Evolutionary conservation across 1,140 invertebrate species (phyloP).

Genomic region (Neuroterus valhalla): DNA sequence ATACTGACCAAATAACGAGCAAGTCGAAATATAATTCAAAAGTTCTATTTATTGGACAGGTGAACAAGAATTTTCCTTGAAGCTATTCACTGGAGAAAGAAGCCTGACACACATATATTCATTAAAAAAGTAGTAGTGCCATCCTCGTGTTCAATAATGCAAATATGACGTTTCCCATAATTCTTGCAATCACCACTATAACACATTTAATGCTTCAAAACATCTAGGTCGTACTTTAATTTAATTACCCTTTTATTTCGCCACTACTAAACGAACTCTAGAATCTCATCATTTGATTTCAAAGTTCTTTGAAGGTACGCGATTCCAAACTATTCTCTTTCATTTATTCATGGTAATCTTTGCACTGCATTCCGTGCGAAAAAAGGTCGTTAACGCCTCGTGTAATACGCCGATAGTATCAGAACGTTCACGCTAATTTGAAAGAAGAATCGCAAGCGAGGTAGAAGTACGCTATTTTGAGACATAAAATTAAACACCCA

Average conservation of each 20-base stretch:
- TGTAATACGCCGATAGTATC: conserved; percentile 25
- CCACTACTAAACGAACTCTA: background rate
- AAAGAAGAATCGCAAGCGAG: background rate
- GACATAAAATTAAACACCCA: conserved; percentile 25
- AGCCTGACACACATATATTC: conserved; percentile 6
- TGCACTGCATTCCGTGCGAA: background rate
- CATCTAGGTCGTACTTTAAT: conserved; percentile 18
- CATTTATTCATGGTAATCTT: background rate
- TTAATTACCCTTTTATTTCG: conserved; percentile 30
- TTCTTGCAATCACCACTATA: background rate
- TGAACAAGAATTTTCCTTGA: too few relatives aligned
- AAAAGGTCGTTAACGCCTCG: conserved; percentile 22
- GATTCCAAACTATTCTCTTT: background rate
- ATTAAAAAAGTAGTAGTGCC: background rate
- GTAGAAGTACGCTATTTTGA: conserved; percentile 3
- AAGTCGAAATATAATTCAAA: too few relatives aligned
- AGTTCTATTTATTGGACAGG: too few relatives aligned
- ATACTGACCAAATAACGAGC: too few relatives aligned
- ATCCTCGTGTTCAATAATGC: conserved; percentile 18
- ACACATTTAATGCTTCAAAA: background rate
- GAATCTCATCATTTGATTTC: background rate
- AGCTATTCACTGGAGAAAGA: conserved; percentile 24
- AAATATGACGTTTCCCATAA: background rate
- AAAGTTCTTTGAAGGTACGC: background rate
- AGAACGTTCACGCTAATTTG: conserved; percentile 15